Evolutionary conservation across 2,888 invertebrate species (phyloP).

Genomic region (Pheosia gnoma): DNA sequence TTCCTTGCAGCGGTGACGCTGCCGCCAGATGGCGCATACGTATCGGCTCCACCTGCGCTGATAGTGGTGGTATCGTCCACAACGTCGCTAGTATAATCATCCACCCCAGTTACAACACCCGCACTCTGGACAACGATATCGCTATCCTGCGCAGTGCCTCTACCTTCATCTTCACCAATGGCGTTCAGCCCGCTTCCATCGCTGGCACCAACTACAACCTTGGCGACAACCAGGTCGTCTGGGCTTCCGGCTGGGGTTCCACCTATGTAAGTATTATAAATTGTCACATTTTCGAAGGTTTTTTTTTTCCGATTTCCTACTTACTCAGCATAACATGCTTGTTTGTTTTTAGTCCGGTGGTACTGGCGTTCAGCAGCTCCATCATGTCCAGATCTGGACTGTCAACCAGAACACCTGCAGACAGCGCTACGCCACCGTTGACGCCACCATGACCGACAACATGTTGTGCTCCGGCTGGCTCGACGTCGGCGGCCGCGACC

Average conservation of each 20-base stretch:
- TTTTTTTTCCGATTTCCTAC: neutral
- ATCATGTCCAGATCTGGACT: slow-evolving; percentile 47
- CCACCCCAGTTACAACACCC: slow-evolving; percentile 57
- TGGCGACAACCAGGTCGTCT: slow-evolving; percentile 50
- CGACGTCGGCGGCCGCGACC: slow-evolving; percentile 50
- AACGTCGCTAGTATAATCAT: slow-evolving; percentile 22
- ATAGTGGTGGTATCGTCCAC: slow-evolving; percentile 52
- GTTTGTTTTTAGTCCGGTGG: slow-evolving; percentile 32
- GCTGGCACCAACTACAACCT: slow-evolving; percentile 55
- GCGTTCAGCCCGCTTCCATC: slow-evolving; percentile 40
- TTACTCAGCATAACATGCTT: too few relatives aligned
- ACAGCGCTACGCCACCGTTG: slow-evolving; percentile 34
- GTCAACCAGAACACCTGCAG: slow-evolving; percentile 48
- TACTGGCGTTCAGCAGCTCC: slow-evolving; percentile 42
- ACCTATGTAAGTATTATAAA: slow-evolving; percentile 45
- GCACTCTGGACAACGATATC: slow-evolving; percentile 48
- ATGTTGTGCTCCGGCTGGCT: slow-evolving; percentile 58
- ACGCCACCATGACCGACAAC: slow-evolving; percentile 38
- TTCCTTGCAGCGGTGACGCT: slow-evolving; percentile 37
- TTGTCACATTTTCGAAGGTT: neutral
- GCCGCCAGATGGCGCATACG: slow-evolving; percentile 49
- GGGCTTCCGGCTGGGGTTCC: slow-evolving; percentile 63
- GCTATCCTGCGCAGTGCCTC: slow-evolving; percentile 43
- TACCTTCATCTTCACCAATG: slow-evolving; percentile 33
- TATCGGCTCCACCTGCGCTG: slow-evolving; percentile 53